phyloP scores from a whole-genome alignment of 2,888 invertebrate genomes.

The Lysandra coridon region DNA sequence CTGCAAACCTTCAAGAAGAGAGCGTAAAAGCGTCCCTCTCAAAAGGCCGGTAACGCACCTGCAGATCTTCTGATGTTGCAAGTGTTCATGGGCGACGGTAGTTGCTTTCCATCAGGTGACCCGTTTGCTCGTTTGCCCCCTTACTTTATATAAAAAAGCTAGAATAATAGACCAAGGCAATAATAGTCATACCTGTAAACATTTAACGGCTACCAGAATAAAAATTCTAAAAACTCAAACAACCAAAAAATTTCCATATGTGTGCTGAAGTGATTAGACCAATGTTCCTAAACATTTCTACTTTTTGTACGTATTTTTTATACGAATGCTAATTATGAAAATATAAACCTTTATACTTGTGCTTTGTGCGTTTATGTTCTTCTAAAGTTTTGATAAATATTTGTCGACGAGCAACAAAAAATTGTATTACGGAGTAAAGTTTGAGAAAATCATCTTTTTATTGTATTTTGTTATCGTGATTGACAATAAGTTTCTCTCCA shows the following conservation, averaged over 20 bases:
- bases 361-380: background rate
- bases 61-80: too few relatives aligned
- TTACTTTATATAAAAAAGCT: background rate
- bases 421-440: background rate
- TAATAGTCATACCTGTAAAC: background rate
- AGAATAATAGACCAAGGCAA: background rate
- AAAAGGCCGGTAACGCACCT: too few relatives aligned
- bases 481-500: conserved; percentile 26
- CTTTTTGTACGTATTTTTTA: background rate
- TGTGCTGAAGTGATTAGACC: conserved; percentile 6
- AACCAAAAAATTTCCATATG: background rate
- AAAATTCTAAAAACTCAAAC: background rate
- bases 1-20: too few relatives aligned
- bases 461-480: conserved; percentile 17
- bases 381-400: background rate
- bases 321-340: conserved; percentile 8
- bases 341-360: background rate
- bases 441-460: conserved; percentile 24
- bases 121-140: too few relatives aligned
- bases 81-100: too few relatives aligned
- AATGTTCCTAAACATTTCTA: background rate
- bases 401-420: background rate
- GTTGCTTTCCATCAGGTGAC: too few relatives aligned
- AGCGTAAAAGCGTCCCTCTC: too few relatives aligned
- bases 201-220: background rate